A percentile compares a stretch with the other conserved stretches of the same genome.
These are phyloP conservation scores for Polyommatus icarus DNA, from an alignment of 2,888 invertebrate genomes.

Conservation along the genomic window DNA sequence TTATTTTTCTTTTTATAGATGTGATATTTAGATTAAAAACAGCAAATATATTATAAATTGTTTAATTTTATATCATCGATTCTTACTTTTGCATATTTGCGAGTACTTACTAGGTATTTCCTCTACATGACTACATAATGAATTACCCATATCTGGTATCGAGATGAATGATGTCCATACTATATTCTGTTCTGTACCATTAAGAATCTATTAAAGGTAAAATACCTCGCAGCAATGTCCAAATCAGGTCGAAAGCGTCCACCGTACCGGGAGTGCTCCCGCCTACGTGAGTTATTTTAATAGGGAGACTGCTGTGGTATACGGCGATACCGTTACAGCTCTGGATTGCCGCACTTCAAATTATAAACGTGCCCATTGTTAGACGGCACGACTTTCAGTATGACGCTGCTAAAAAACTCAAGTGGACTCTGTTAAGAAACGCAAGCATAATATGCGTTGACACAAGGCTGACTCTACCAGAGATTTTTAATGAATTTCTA, in stretches of 20 bases:
- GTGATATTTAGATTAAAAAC: too few species aligned
- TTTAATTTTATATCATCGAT: background rate
- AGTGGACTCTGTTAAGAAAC: too few species aligned
- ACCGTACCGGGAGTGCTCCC: constrained; percentile 33
- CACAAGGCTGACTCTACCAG: background rate
- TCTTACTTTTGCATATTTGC: background rate
- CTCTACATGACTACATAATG: background rate
- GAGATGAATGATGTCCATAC: background rate
- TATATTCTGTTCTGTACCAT: background rate
- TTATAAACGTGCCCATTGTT: constrained; percentile 46
- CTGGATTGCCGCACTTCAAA: constrained; percentile 52
- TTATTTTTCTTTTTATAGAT: too few species aligned
- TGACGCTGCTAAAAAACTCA: too few species aligned
- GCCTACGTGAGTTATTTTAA: constrained; percentile 42
- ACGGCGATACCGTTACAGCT: constrained; percentile 46
- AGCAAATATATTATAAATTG: too few species aligned
- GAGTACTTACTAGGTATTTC: background rate
- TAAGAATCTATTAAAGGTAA: background rate
- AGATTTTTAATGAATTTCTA: background rate
- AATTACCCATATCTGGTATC: background rate
- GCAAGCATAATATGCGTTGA: too few species aligned
- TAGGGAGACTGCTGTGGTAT: constrained; percentile 38
- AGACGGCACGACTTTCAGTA: constrained; percentile 34
- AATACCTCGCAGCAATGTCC: background rate
- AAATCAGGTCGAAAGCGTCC: background rate